Conservation (phyloP, 2,113 vertebrate species). For the Penelope pileata region DNA sequence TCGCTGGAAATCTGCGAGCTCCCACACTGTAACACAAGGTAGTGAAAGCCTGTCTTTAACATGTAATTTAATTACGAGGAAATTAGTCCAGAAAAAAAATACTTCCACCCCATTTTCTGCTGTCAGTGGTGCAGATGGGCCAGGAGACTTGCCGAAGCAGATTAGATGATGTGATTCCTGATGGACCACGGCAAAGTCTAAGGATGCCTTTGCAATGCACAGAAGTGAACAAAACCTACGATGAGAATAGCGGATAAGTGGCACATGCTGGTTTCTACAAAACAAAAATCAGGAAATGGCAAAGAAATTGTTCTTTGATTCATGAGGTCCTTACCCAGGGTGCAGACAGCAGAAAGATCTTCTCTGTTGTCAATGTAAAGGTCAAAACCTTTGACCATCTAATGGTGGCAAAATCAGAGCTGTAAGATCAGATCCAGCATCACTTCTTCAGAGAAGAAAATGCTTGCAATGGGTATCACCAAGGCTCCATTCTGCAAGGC, state of each 20-base stretch:
- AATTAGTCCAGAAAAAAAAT: neutral
- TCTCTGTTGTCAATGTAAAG: neutral
- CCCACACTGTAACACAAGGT: neutral
- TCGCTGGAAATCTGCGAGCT: neutral
- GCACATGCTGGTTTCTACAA: neutral
- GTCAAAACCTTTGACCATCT: neutral
- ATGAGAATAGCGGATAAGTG: neutral
- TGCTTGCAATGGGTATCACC: neutral
- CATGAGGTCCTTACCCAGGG: neutral
- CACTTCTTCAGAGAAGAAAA: neutral
- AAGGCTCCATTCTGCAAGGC: neutral
- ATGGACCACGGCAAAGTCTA: neutral
- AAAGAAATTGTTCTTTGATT: neutral
- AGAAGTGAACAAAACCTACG: neutral
- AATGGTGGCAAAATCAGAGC: neutral
- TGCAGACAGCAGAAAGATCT: neutral
- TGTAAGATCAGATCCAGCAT: neutral
- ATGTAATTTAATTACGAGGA: neutral
- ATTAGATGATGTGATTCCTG: neutral
- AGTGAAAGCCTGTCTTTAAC: neutral
- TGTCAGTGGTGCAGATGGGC: neutral
- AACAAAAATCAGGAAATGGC: neutral
- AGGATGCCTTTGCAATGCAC: rapidly evolving
- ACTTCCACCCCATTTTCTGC: neutral
- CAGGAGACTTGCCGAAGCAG: neutral